phyloP scores from a whole-genome alignment of 2,888 invertebrate species.

The Campaea margaritaria region DNA sequence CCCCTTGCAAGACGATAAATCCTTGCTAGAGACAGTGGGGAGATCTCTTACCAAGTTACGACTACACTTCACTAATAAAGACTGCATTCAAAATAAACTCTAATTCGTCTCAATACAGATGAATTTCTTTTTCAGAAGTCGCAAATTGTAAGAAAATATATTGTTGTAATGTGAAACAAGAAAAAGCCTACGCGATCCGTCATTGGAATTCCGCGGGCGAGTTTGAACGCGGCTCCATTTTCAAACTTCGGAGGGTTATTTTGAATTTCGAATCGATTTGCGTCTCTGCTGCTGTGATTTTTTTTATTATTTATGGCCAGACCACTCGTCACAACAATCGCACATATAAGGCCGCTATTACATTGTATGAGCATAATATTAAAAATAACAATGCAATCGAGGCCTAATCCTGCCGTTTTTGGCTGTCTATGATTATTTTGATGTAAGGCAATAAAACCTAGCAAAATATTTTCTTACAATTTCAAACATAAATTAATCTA shows the following conservation, averaged over 20 bases:
- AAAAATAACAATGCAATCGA: no score
- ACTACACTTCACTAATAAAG: conserved; percentile 1
- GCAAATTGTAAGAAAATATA: conserved; percentile 34
- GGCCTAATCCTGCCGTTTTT: no score
- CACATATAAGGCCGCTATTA: no score
- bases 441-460: no score
- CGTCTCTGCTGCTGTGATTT: conserved; percentile 26
- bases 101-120: conserved; percentile 9
- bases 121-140: conserved; percentile 16
- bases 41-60: conserved; percentile 70
- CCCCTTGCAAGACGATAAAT: conserved; percentile 83
- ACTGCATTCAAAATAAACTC: conserved; percentile 4
- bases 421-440: no score
- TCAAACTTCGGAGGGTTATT: conserved; percentile 65
- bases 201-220: conserved; percentile 83
- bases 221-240: conserved; percentile 71
- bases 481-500: no score
- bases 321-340: no score
- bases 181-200: conserved; percentile 83
- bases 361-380: no score
- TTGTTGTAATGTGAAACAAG: conserved; percentile 68
- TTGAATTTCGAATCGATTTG: conserved; percentile 64
- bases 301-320: conserved; percentile 12
- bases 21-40: conserved; percentile 82
- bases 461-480: no score